Evolutionary conservation across 1,140 invertebrate species (phyloP), one percentile per base, ranked within the genome.

Genomic region (Drosophila miranda): DNA sequence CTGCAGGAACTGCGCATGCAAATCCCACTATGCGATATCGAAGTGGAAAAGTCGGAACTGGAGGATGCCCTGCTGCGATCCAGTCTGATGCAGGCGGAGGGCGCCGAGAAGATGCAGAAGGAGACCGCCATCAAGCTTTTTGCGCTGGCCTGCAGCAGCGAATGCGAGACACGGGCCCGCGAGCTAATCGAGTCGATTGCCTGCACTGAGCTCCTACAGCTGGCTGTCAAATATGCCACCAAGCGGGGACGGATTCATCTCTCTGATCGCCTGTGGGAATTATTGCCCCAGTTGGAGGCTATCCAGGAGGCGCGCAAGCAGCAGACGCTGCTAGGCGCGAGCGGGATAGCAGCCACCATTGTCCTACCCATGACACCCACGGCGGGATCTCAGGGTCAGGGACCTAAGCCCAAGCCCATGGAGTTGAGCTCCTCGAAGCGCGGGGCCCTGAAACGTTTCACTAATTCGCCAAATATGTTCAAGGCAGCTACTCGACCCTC

Each of bases 111-210:
- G 52, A 42, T 56, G 21, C 93, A 94, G 5, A 94, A 95, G 68
- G 95, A 97, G 90, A 93, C 94, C n/a, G 93, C 97, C 26, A 93
- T 99, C 64, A 97, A 97, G 92, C 90, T 98, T 19, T 98, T 99
- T 93, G 97, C 96, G 16, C 46, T 83, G 38, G 95, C 97, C 1
- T 97, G 95, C 83, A 93, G 94, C 71, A 95, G 94, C 87, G 96
- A 97, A 90, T 93, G 95, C 43, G 97, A 99, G 79, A 94, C 95
- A 75, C 93, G 98, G 43, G 97, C 96, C 0, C 89, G 97, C 4
- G 97, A 99, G 90, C 92, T 98, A 6, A 96, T 97, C 89, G 94
- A 97, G 77, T 92, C 98, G 78, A 94, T 99, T 89, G 94, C 94
- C 11, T 95, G 95, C 71, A 92, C 94, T 2, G 94, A 95, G 46